Conservation (phyloP, 2,113 vertebrate genomes). For the Procavia capensis region DNA sequence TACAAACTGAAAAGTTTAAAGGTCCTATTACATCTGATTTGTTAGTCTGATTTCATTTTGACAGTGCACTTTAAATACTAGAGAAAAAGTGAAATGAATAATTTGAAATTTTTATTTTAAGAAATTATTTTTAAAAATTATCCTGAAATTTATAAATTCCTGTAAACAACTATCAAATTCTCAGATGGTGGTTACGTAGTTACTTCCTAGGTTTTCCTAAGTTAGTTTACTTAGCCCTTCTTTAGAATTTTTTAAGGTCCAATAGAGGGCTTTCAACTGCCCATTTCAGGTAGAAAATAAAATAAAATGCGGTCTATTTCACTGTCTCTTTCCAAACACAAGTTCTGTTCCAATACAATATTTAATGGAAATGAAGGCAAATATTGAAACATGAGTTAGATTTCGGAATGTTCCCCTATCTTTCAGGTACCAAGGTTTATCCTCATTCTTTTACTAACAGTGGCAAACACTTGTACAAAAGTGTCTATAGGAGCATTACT, state of each 20-base stretch:
- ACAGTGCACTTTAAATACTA: constrained; percentile 36
- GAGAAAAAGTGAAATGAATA: constrained; percentile 16
- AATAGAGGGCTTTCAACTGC: neutral
- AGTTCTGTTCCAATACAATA: neutral
- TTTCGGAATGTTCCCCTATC: neutral
- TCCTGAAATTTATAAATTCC: neutral
- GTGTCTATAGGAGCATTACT: neutral
- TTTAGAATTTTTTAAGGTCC: neutral
- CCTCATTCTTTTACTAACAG: neutral
- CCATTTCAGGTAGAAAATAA: constrained; percentile 29
- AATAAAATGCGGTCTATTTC: constrained; percentile 47
- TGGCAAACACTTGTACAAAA: constrained; percentile 45
- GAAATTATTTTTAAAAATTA: constrained; percentile 46
- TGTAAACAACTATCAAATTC: constrained; percentile 20
- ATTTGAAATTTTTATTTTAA: constrained; percentile 50
- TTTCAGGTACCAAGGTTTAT: constrained; percentile 48
- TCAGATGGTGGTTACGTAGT: neutral
- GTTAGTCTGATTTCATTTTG: constrained; percentile 51
- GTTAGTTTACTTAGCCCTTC: neutral
- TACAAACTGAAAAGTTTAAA: constrained; percentile 67
- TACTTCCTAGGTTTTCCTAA: neutral
- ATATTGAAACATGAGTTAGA: constrained; percentile 41
- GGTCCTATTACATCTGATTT: constrained; percentile 21
- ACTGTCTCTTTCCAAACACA: constrained; percentile 34
- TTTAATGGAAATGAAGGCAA: constrained; percentile 33